A percentile compares a stretch with the other conserved stretches of the same genome.
Conservation (phyloP, 2,113 vertebrate species). For the Daboia siamensis region DNA sequence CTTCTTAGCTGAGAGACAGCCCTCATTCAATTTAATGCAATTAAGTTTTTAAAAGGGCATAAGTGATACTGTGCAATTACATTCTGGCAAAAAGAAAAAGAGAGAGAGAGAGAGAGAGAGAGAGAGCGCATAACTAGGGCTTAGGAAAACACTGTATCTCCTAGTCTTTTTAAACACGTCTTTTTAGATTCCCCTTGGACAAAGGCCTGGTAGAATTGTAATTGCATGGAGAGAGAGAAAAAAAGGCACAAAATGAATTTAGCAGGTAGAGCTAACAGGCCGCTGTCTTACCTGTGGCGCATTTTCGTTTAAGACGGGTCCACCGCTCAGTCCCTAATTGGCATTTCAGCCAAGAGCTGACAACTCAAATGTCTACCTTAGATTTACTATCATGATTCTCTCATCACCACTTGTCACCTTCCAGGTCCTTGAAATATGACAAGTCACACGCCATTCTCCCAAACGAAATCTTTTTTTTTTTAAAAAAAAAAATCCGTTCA, state of each 20-base stretch:
- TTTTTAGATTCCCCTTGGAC: neutral
- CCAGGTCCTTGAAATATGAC: constrained; percentile 28
- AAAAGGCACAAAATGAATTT: constrained; percentile 27
- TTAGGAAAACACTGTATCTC: neutral
- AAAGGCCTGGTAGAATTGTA: constrained; percentile 4
- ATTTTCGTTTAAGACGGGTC: constrained; percentile 30
- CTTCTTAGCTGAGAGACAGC: neutral
- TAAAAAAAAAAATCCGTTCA: neutral
- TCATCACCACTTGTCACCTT: neutral
- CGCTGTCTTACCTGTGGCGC: neutral
- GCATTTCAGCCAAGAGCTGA: constrained; percentile 31
- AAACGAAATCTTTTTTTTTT: constrained; percentile 27
- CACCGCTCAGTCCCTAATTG: constrained; percentile 22
- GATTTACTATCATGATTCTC: neutral
- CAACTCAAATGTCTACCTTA: constrained; percentile 4
- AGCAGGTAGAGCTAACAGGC: neutral
- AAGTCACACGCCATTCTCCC: neutral
- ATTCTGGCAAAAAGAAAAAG: neutral
- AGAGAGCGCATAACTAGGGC: neutral
- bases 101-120: too few relatives aligned
- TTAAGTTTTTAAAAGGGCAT: neutral
- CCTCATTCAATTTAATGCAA: neutral
- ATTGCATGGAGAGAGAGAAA: neutral
- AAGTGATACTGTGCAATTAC: neutral
- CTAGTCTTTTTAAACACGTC: neutral